Evolutionary conservation across 2,113 vertebrate genomes (phyloP), one percentile per base, ranked within the genome.

Genomic region (Prunella himalayana): DNA sequence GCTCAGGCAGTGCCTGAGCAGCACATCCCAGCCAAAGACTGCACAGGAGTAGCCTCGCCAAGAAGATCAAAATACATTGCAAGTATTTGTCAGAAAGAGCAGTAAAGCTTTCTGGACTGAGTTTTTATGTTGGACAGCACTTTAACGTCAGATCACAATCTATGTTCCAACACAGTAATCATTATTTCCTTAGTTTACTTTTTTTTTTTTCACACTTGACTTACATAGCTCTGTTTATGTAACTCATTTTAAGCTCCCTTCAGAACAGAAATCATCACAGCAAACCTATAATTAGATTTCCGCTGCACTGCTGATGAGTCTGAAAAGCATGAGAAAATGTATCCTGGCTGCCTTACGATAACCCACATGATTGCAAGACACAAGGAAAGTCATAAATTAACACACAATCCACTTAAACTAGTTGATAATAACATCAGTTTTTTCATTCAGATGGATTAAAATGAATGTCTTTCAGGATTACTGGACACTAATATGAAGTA

Each of bases 261-360:
- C 75, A 91, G 60, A 89, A 45, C 45, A 87, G 65, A 79, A 95
- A 89, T 79, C 69, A 79, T 39, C 91, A 84, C 61, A 90, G 70
- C 78, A 87, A 95, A 76, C 15, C 86, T 95, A 92, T 90, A 95
- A 95, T 96, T 96, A 96, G 96, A 97, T 72, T 94, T 92, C 91
- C 49, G 25, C 64, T 88, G 86, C 33, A n/a, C 49, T 82, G 79
- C 41, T 93, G 88, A 72, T 91, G 75, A 86, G 54, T 39, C 71
- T 57, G 63, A 94, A 85, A 79, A 92, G 70, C 61, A 85, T 90
- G 93, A 97, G 94, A 95, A 96, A 92, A 92, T 21, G 63, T 90
- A 91, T 77, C 81, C 81, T 94, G 78, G 84, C 49, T 72, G 76
- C 1, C 13, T 37, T 68, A 49, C 25, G 42, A 18, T 33, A 90